These are phyloP conservation scores for Ceratina calcarata DNA, from an alignment of 1,140 invertebrate species.

Conservation along the genomic window DNA sequence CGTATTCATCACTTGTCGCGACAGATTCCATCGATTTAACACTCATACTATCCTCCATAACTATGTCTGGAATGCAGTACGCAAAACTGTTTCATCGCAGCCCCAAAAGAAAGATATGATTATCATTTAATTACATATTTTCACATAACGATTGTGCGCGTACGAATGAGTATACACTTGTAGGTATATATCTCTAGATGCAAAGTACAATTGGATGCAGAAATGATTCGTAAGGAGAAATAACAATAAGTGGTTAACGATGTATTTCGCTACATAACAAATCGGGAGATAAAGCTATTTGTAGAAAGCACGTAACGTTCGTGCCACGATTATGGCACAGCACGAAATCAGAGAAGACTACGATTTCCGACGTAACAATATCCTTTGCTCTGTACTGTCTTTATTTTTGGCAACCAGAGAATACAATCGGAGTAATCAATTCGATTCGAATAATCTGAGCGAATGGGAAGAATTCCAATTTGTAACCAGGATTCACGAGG, in stretches of 20 bases:
- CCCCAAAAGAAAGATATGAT: background rate
- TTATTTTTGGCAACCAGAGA: background rate
- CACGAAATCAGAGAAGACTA: background rate
- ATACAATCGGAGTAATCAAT: conserved; percentile 19
- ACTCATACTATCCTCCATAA: conserved; percentile 90
- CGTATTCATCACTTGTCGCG: conserved; percentile 91
- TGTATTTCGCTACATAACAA: too few relatives aligned
- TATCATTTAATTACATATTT: background rate
- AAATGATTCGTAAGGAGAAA: too few relatives aligned
- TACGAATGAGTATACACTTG: background rate
- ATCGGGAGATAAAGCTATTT: too few relatives aligned
- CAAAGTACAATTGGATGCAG: too few relatives aligned
- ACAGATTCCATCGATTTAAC: conserved; percentile 90
- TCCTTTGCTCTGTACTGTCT: background rate
- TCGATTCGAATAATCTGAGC: background rate
- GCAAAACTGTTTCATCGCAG: background rate
- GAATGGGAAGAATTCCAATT: background rate
- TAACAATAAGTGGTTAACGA: too few relatives aligned
- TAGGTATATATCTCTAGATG: background rate
- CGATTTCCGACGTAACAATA: background rate
- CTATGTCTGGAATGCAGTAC: conserved; percentile 68
- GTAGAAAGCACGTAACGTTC: too few relatives aligned
- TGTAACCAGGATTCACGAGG: background rate
- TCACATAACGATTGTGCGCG: background rate
- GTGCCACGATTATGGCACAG: too few relatives aligned